A percentile compares a stretch with the other conserved stretches of the same genome.
These are phyloP conservation scores for Helicolenus hilgendorfi DNA, from an alignment of 2,797 vertebrate genomes.

Conservation along the genomic window DNA sequence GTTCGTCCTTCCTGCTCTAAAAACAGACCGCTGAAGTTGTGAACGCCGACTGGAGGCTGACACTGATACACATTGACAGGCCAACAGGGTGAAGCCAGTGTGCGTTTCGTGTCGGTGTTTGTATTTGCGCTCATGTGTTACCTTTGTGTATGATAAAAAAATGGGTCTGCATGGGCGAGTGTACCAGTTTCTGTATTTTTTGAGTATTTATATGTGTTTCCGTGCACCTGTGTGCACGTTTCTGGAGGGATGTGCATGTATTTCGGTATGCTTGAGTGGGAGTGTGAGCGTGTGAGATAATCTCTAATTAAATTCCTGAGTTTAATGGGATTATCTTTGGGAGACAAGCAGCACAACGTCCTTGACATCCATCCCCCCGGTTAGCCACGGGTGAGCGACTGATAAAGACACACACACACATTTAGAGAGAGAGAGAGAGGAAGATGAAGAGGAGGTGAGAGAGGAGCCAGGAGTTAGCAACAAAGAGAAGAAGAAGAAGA, in stretches of 20 bases:
- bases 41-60: conserved; percentile 67
- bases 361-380: conserved; percentile 69
- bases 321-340: conserved; percentile 84
- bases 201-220: neutral
- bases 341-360: conserved; percentile 74
- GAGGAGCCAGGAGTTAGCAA: neutral
- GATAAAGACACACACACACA: conserved; percentile 28
- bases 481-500: conserved; percentile 2
- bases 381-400: conserved; percentile 49
- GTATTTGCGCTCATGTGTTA: neutral
- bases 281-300: conserved; percentile 67
- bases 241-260: neutral
- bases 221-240: conserved; percentile 4
- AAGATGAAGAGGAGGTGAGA: neutral
- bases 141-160: neutral
- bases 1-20: conserved; percentile 51
- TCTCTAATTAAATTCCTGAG: conserved; percentile 82
- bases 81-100: conserved; percentile 37
- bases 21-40: conserved; percentile 57
- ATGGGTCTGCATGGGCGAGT: neutral
- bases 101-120: conserved; percentile 4
- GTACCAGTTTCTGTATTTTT: neutral
- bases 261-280: neutral
- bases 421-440: neutral
- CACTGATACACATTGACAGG: conserved; percentile 72